Evolutionary conservation across 1,140 invertebrate species (phyloP), one percentile per base, ranked within the genome.

Genomic region (Plodia interpunctella): DNA sequence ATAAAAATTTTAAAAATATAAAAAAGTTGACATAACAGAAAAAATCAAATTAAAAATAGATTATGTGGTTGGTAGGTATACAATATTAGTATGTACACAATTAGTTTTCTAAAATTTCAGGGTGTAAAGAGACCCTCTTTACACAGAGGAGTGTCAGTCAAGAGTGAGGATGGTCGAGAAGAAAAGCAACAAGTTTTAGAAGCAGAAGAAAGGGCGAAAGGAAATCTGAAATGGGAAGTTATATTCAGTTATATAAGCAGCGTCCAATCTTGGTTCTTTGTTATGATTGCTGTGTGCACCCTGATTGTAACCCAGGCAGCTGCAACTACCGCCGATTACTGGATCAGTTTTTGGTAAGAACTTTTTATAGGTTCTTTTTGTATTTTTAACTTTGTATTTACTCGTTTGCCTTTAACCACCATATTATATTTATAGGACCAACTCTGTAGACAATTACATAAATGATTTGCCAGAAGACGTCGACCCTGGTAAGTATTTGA

Each of bases 311-410:
- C 95, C 0, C 95, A 97, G 88, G 80, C 91, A 0, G 80, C 91
- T 0, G 95, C 93, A 32, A 95, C 94, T 61, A 92, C 92, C 0
- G 92, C 92, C 5, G 96, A 98, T 76, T 97, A 93, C 74, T 97
- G 96, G 92, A 88, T 96, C 0, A 94, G 94, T 63, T 94, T 92
- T 59, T 97, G 96, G 96, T 88, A 83, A 83, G 67, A 72, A 73
- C 20, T 83, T 78, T 74, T 15, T 72, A 61, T 10, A 57, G 11
- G 35, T 57, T 20, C 49, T 28, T 32, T 55, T 52, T 55, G 6
- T 49, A 32, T 35, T 51, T 3, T 17, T 25, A 21, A 53, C 21
- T 53, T 20, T 20, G n/a, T 11, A 18, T 25, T 21, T 4, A 11
- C n/a, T 53, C 5, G 51, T 5, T 25, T n/a, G 20, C 20, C n/a